phyloP scores from a whole-genome alignment of 2,797 vertebrate genomes.

The Acomys russatus region DNA sequence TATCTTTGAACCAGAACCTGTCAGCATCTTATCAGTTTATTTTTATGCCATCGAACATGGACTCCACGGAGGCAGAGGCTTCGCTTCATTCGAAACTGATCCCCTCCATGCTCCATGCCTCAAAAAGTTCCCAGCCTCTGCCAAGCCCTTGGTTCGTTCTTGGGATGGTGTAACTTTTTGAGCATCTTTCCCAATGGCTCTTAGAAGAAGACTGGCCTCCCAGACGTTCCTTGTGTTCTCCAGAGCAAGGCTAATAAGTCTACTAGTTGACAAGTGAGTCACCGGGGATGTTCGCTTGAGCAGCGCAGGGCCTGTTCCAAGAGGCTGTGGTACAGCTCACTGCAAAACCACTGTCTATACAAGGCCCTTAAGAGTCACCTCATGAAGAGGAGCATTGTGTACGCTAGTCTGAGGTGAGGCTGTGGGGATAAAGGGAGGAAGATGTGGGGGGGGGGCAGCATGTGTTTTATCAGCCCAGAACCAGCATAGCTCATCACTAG shows the following conservation, averaged over 20 bases:
- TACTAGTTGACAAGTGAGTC: conserved; percentile 60
- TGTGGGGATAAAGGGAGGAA: not conserved
- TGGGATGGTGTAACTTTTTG: conserved; percentile 18
- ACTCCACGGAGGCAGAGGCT: not conserved
- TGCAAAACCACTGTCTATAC: not conserved
- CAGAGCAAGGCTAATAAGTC: not conserved
- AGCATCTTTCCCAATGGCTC: not conserved
- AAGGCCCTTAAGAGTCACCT: not conserved
- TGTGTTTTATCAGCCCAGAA: not conserved
- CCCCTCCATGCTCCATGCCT: not conserved
- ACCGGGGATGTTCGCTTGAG: not conserved
- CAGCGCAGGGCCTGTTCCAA: not conserved
- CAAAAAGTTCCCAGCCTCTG: not conserved
- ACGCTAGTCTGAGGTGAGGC: not conserved
- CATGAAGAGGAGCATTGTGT: not conserved
- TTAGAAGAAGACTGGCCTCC: conserved; percentile 4
- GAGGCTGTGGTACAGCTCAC: not conserved
- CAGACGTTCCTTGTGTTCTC: not conserved
- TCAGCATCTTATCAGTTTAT: not conserved
- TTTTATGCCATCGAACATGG: not conserved
- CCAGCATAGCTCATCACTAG: not conserved
- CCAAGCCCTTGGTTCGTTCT: not conserved
- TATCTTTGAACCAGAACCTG: not conserved
- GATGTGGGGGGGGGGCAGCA: not conserved
- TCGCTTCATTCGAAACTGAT: not conserved